These are phyloP conservation scores for Arbacia lixula DNA, from an alignment of 53 echinoderm and acorn worm species.

Conservation along the genomic window DNA sequence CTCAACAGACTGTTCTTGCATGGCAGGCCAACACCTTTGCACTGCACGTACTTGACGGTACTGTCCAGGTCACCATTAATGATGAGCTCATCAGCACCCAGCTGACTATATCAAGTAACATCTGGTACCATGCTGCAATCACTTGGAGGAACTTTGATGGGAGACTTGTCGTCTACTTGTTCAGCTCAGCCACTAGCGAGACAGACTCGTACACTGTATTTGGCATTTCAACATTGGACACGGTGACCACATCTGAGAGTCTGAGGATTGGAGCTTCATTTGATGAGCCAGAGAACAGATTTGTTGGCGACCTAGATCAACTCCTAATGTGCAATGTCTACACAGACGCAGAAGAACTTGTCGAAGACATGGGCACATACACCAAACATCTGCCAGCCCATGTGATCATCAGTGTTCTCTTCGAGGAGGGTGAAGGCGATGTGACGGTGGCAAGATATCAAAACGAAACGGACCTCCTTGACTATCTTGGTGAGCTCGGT, in stretches of 20 bases:
- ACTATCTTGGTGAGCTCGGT: conserved; percentile 9
- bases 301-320: conserved; percentile 67
- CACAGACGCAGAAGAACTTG: conserved; percentile 9
- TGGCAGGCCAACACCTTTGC: conserved; percentile 43
- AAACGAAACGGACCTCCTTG: neutral
- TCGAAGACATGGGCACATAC: conserved; percentile 29
- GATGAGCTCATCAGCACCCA: conserved; percentile 43
- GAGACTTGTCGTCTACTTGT: conserved; percentile 65
- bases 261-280: conserved; percentile 58
- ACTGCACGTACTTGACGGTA: conserved; percentile 40
- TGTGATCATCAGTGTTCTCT: conserved; percentile 52
- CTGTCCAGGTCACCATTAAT: conserved; percentile 41
- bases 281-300: neutral
- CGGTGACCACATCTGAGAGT: conserved; percentile 36
- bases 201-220: conserved; percentile 42
- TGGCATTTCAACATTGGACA: conserved; percentile 48
- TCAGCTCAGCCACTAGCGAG: conserved; percentile 27
- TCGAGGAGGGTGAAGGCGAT: conserved; percentile 74
- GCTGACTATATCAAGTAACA: conserved; percentile 28
- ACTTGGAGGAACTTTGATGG: conserved; percentile 84
- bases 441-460: conserved; percentile 21
- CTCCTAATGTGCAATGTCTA: conserved; percentile 55
- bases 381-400: conserved; percentile 45
- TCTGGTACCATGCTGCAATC: conserved; percentile 66
- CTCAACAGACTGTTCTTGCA: conserved; percentile 61